Evolutionary conservation across 1,140 invertebrate genomes (phyloP).

Genomic region (Aleiodes sp.): DNA sequence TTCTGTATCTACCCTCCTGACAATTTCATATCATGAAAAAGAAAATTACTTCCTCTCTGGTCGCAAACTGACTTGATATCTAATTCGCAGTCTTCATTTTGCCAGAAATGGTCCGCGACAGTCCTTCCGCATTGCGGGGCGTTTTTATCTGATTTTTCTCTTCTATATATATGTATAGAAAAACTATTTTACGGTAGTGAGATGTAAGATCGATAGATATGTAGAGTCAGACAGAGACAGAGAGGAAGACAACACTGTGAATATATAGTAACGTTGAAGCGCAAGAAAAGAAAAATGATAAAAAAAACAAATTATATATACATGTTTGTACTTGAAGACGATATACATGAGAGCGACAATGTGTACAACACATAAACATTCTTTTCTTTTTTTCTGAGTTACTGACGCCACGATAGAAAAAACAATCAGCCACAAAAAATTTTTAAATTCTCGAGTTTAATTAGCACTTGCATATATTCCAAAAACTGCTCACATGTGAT

Average conservation of each 20-base stretch:
- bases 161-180: not conserved
- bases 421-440: not conserved
- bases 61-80: conserved; percentile 32
- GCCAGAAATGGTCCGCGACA: conserved; percentile 37
- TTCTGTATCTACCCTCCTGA: not conserved
- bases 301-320: not conserved
- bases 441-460: not conserved
- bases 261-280: not conserved
- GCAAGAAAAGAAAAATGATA: not conserved
- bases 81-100: conserved; percentile 15
- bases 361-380: not conserved
- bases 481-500: conserved; percentile 4
- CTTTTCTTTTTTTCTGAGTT: not conserved
- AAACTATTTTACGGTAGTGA: conserved; percentile 19
- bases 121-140: conserved; percentile 31
- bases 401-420: not conserved
- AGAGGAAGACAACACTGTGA: conserved; percentile 21
- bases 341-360: conserved; percentile 3
- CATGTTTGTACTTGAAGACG: not conserved
- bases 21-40: not conserved
- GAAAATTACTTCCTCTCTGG: conserved; percentile 27
- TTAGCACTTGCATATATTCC: not conserved
- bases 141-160: not conserved
- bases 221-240: conserved; percentile 32
- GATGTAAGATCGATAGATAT: conserved; percentile 29